A percentile compares a stretch with the other conserved stretches of the same genome.
Evolutionary conservation across 2,888 invertebrate species (phyloP).

Genomic region (Ormyrus rosae): DNA sequence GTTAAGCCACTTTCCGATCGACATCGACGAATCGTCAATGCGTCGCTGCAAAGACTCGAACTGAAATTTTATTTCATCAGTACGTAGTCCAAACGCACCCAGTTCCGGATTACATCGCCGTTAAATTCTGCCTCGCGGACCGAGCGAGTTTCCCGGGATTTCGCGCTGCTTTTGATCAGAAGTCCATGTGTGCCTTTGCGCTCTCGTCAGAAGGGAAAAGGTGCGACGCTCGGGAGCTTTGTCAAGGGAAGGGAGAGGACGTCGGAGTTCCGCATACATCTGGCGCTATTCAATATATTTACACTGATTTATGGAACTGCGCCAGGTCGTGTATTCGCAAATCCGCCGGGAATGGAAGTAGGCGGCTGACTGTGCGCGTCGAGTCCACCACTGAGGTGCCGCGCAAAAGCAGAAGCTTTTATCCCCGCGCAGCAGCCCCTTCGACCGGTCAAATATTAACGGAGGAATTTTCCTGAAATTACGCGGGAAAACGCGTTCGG

Average conservation of each 20-base stretch:
- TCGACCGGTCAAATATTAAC: too few relatives aligned
- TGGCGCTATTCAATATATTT: conserved; percentile 31
- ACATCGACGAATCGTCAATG: too few relatives aligned
- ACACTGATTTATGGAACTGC: conserved; percentile 36
- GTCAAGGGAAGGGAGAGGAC: background rate
- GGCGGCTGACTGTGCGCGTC: background rate
- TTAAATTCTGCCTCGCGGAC: background rate
- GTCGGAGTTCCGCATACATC: background rate
- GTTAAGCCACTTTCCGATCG: too few relatives aligned
- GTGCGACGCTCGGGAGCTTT: background rate
- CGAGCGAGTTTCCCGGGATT: background rate
- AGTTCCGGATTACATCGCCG: too few relatives aligned
- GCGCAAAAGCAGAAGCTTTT: background rate
- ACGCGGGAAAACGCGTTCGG: too few relatives aligned
- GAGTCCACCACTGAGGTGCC: conserved; percentile 8
- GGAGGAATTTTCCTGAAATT: too few relatives aligned
- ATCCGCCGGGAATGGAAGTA: background rate
- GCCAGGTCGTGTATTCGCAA: conserved; percentile 18
- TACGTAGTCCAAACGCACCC: too few relatives aligned
- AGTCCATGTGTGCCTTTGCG: too few relatives aligned
- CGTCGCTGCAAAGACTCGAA: too few relatives aligned
- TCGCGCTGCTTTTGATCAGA: background rate
- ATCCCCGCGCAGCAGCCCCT: too few relatives aligned
- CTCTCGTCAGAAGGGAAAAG: too few relatives aligned
- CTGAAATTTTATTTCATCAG: too few relatives aligned